Percentiles rank a stretch among this genome's conserved stretches.
Conservation (phyloP, 2,113 vertebrate species). For the Periophthalmodon schlosseri region DNA sequence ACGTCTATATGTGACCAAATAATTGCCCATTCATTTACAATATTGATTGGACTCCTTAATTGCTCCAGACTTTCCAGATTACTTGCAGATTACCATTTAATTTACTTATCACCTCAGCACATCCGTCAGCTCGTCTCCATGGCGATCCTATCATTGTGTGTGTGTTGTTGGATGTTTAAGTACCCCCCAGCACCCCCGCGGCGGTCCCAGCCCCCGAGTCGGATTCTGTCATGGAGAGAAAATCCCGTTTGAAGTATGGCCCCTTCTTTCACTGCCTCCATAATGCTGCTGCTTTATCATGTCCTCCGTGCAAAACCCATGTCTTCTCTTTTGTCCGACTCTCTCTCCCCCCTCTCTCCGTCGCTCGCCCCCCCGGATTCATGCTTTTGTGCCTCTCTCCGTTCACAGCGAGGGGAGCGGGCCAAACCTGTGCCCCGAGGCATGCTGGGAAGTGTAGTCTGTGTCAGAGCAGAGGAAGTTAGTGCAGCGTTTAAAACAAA, state of each 20-base stretch:
- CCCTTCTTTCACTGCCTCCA: conserved; percentile 81
- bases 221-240: conserved; percentile 81
- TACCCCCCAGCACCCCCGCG: conserved; percentile 65
- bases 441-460: conserved; percentile 82
- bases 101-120: conserved; percentile 44
- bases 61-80: background rate
- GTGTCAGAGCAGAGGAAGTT: conserved; percentile 31
- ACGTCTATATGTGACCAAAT: background rate
- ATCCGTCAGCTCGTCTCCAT: conserved; percentile 33
- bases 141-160: conserved; percentile 66
- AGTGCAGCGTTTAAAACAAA: conserved; percentile 32
- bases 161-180: conserved; percentile 70
- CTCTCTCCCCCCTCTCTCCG: conserved; percentile 67
- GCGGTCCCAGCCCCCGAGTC: conserved; percentile 71
- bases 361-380: conserved; percentile 73
- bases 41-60: background rate
- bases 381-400: conserved; percentile 78
- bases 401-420: conserved; percentile 72
- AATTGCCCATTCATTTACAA: background rate
- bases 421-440: conserved; percentile 71
- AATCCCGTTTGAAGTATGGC: conserved; percentile 83
- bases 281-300: conserved; percentile 82
- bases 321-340: conserved; percentile 81
- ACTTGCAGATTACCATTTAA: conserved; percentile 18
- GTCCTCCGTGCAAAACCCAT: conserved; percentile 81